Evolutionary conservation across 2,113 vertebrate species (phyloP).

Genomic region (Cheirogaleus medius): DNA sequence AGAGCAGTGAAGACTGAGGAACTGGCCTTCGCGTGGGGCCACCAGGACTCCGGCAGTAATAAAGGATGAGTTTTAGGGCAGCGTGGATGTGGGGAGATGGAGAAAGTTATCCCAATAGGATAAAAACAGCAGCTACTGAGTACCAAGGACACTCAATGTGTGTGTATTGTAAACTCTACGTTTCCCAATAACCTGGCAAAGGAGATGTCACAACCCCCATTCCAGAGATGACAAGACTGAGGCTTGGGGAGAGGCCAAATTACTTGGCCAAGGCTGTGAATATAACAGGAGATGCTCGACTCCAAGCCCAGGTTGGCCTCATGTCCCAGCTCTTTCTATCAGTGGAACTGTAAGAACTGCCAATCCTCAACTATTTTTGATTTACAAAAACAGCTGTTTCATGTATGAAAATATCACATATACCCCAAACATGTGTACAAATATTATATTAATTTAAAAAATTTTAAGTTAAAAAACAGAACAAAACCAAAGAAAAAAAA

Average conservation of each 20-base stretch:
- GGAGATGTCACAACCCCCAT: not conserved
- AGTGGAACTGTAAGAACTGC: not conserved
- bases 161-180: not conserved
- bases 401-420: too few species aligned
- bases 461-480: too few species aligned
- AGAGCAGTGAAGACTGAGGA: not conserved
- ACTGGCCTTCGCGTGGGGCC: not conserved
- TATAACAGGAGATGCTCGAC: not conserved
- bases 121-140: not conserved
- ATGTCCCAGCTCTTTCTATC: not conserved
- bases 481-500: not conserved
- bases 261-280: not conserved
- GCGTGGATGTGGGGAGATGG: too few species aligned
- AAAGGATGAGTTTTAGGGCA: not conserved
- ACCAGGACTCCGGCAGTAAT: not conserved
- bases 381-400: not conserved
- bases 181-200: not conserved
- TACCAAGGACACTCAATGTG: not conserved
- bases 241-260: not conserved
- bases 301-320: not conserved
- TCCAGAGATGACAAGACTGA: not conserved
- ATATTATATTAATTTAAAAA: too few species aligned
- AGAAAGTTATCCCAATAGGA: not conserved
- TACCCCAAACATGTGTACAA: too few species aligned
- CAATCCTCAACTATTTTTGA: not conserved